Base-by-base conservation (phyloP, 64 coral and sea anemone species). In the Stylophora pistillata region DNA sequence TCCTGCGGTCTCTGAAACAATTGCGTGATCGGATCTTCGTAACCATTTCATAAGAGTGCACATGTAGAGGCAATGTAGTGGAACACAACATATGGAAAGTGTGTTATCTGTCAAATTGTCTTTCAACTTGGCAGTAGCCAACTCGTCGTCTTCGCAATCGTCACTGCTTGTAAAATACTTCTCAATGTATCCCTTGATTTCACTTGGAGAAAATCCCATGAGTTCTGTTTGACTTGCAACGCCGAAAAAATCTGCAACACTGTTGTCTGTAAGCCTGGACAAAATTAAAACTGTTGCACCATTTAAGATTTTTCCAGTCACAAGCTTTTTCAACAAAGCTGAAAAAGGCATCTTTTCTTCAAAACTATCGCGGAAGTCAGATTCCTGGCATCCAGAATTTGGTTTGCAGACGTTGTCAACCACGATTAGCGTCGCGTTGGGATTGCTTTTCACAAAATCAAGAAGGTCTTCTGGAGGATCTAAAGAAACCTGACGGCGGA, bases 341-440 rank as follows among this genome's bases (percentile, higher is more conserved):
- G 73, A 41, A 2, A 76, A 53, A 21, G 73, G 73, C 73, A 76
- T 76, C n/a, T 52, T 41, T 76, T 76, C 73, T 47, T 76, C 73
- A 52, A 76, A 76, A 76, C 32, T 76, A 52, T 76, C 12, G 20
- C 2, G 17, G 53, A 76, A 76, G 37, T 76, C 73, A 37, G 73
- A 10, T 17, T 76, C 73, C 53, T 76, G 16, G 53, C 20, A 9
- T 18, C 53, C 73, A 23, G 20, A 47, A 18, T 53, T 31, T 53
- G 37, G 53, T 76, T 76, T 33, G 23, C 73, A 15, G 73, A 76
- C 73, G 73, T 76, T 76, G 73, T 76, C 73, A 76, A 76, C 18
- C 17, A 76, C 37, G 18, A 76, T 76, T 41, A 76, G 37, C 41
- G 23, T 53, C 15, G 73, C 4, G 1, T 41, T 53, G 32, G 73